A percentile compares a stretch with the other conserved stretches of the same genome.
phyloP scores from a whole-genome alignment of 2,113 vertebrate species.

The Brevimyrus niger region DNA sequence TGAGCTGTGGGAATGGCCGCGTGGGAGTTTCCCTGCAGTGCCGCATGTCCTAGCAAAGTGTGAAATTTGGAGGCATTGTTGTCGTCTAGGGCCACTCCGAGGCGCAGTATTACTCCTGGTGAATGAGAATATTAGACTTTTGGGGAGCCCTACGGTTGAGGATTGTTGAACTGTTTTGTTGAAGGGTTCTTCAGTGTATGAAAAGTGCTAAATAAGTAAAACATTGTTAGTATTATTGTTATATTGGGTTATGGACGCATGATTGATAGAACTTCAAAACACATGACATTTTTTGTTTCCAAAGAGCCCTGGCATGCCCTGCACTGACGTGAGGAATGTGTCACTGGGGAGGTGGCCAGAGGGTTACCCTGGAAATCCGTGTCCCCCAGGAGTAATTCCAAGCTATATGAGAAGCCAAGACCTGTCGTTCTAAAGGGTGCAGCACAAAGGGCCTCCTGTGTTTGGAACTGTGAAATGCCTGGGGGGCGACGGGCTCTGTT shows the following conservation, averaged over 20 bases:
- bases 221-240: too few species aligned
- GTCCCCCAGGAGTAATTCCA: conserved; percentile 1
- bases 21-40: not conserved
- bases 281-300: not conserved
- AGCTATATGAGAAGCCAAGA: not conserved
- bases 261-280: not conserved
- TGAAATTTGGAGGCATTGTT: not conserved
- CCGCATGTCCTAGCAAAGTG: not conserved
- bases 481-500: not conserved
- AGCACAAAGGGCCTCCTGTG: not conserved
- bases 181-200: too few species aligned
- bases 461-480: not conserved
- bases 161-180: not conserved
- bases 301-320: not conserved
- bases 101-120: not conserved
- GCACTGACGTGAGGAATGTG: not conserved
- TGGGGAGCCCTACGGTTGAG: not conserved
- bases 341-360: not conserved
- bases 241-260: not conserved
- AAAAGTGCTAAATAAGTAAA: too few species aligned
- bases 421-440: not conserved
- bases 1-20: not conserved
- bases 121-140: not conserved
- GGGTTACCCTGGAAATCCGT: not conserved
- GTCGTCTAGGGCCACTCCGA: not conserved